Base-by-base conservation (phyloP, 1,140 invertebrate species). In the Drosophila oshimai region DNA sequence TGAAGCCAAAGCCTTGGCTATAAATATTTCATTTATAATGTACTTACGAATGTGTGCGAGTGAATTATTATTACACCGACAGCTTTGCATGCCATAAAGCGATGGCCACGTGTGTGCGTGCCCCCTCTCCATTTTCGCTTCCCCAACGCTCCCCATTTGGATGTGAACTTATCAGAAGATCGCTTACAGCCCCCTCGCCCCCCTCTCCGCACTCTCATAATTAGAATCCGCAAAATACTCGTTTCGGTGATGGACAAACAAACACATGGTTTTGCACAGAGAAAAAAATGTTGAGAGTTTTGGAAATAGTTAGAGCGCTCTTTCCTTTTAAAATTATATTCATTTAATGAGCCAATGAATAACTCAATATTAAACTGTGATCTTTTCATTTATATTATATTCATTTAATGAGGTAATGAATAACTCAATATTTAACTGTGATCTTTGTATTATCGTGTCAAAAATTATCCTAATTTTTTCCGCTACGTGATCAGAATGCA, bases 21-120 rank as follows among this genome's bases (percentile, higher is more conserved):
- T 71, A 71, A 71, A 71, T 71, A 71, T 71, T 71, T 60, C 37
- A 71, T 71, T 58, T 71, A 58, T 70, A 37, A 68, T 54, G 50
- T 69, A 44, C 42, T 46, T 70, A 71, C 53, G 31, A 60, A 45
- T 22, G 36, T 51, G 34, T 44, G 64, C 29, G 37, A 49, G n/a
- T 60, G 37, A 71, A 60, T 71, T 71, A 60, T 71, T 60, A 71
- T 71, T 60, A 69, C 64, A 70, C 24, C 31, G 42, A 42, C 22
- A 47, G 26, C 18, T 51, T 51, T 33, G 50, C 53, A 51, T 50
- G 44, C 45, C 26, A 31, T 33, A 15, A 29, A 13, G 45, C 28
- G 26, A 55, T 55, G 26, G 20, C 44, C 65, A 69, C 51, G 44
- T 57, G 65, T 42, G 50, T 41, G 51, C 7, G 50, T 33, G 15